Conservation (phyloP, 2,113 vertebrate genomes). For the Microtus richardsoni region DNA sequence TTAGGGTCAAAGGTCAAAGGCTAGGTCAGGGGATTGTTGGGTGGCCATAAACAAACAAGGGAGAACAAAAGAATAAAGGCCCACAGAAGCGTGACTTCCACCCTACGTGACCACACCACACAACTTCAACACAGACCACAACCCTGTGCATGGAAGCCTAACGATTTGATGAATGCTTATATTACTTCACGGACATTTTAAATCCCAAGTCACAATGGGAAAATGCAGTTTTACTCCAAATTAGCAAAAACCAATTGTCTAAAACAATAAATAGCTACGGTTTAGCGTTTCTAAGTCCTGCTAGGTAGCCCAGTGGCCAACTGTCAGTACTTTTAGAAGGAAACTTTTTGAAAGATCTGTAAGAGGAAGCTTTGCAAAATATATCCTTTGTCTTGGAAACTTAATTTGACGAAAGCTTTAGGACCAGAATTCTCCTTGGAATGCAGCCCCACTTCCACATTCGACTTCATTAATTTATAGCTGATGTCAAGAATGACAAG, state of each 20-base stretch:
- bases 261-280: constrained; percentile 1
- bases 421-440: neutral
- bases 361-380: neutral
- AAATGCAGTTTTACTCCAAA: constrained; percentile 13
- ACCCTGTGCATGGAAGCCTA: neutral
- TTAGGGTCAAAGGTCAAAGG: constrained; percentile 54
- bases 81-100: neutral
- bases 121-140: neutral
- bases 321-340: constrained; percentile 33
- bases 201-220: neutral
- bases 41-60: constrained; percentile 54
- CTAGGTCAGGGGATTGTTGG: constrained; percentile 1
- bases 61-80: constrained; percentile 17
- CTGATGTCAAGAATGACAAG: neutral
- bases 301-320: constrained; percentile 1
- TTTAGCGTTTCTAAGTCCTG: neutral
- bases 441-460: neutral
- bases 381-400: neutral
- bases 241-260: neutral
- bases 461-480: constrained; percentile 33
- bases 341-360: constrained; percentile 5
- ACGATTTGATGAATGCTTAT: neutral
- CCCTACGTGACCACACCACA: neutral
- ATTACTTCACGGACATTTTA: neutral
- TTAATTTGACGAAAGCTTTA: constrained; percentile 31